Evolutionary conservation across 2,888 invertebrate species (phyloP).

Genomic region (Loripinus fragilis): DNA sequence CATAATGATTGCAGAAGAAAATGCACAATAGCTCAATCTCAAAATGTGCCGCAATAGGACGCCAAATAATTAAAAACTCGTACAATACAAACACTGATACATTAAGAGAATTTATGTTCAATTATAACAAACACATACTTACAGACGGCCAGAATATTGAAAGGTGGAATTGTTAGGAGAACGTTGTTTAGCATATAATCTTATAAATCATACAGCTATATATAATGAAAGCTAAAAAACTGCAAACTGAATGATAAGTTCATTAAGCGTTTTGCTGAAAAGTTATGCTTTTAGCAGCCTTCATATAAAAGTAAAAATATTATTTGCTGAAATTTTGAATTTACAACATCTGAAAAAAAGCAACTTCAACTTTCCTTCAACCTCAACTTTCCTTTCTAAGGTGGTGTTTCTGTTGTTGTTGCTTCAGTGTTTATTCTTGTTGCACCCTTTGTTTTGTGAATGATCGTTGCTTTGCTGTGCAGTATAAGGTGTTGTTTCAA

Average conservation of each 20-base stretch:
- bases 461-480: too few relatives aligned
- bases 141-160: conserved; percentile 35
- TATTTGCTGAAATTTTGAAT: too few relatives aligned
- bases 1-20: conserved; percentile 29
- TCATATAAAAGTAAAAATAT: too few relatives aligned
- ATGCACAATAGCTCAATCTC: conserved; percentile 30
- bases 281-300: conserved; percentile 4
- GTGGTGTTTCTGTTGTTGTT: too few relatives aligned
- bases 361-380: too few relatives aligned
- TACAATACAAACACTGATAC: conserved; percentile 24
- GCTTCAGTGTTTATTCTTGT: too few relatives aligned
- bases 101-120: conserved; percentile 17
- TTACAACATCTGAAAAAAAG: too few relatives aligned
- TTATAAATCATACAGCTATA: conserved; percentile 21
- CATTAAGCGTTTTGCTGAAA: conserved; percentile 16
- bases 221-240: conserved; percentile 54
- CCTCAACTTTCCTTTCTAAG: too few relatives aligned
- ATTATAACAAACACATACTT: conserved; percentile 32
- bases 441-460: too few relatives aligned
- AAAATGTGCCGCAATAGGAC: conserved; percentile 8
- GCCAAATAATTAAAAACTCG: conserved; percentile 8
- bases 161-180: conserved; percentile 45
- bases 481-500: too few relatives aligned
- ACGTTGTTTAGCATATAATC: conserved; percentile 15
- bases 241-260: conserved; percentile 44